phyloP scores from a whole-genome alignment of 2,113 vertebrate species.

The Rhizomys pruinosus region DNA sequence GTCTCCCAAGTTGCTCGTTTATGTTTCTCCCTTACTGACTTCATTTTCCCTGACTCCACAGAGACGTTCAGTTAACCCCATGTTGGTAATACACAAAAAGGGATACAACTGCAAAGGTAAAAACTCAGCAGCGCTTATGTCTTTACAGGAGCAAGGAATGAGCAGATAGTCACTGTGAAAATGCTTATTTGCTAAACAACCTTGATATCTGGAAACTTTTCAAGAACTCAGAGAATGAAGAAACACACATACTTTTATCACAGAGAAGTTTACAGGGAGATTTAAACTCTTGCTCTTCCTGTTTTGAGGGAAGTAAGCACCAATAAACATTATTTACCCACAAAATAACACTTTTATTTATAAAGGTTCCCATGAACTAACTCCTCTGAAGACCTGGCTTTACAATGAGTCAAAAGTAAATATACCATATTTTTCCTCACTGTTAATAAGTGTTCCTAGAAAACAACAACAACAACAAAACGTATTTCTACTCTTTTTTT shows the following conservation, averaged over 20 bases:
- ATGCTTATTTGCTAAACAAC: constrained; percentile 12
- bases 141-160: background rate
- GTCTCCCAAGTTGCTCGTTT: background rate
- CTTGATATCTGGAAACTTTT: constrained; percentile 45
- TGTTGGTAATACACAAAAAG: constrained; percentile 23
- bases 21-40: background rate
- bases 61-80: constrained; percentile 49
- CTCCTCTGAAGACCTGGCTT: background rate
- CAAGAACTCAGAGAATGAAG: constrained; percentile 57
- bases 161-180: background rate
- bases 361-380: background rate
- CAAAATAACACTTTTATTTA: constrained; percentile 41
- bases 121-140: constrained; percentile 45
- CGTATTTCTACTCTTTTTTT: background rate
- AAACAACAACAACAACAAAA: background rate
- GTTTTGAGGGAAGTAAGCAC: constrained; percentile 47
- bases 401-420: background rate
- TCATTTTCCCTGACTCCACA: constrained; percentile 35
- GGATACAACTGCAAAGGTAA: background rate
- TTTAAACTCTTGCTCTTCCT: background rate
- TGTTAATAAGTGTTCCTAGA: background rate
- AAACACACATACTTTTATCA: constrained; percentile 50
- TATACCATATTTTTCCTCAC: background rate
- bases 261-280: constrained; percentile 20
- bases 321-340: background rate